A percentile compares a stretch with the other conserved stretches of the same genome.
Conservation (phyloP, 92 coral and sea anemone species). For the Parazoanthus darwini region DNA sequence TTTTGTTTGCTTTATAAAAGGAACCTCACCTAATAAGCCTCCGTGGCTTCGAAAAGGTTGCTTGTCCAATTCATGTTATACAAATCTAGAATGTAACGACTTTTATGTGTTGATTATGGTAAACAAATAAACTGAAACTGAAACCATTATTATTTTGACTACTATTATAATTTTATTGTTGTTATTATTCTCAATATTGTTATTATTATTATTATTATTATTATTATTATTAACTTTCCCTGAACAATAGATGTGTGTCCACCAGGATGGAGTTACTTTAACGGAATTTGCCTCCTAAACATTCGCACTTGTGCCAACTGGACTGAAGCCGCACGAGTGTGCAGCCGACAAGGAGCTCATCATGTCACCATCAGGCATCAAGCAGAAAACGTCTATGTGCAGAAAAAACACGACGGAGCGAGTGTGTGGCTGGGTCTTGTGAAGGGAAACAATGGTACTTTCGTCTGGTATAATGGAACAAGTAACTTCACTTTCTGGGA, state of each 20-base stretch:
- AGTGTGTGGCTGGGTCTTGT: slow-evolving; percentile 6
- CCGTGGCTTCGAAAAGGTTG: no score
- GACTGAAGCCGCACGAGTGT: background rate
- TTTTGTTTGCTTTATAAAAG: no score
- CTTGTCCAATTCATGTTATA: no score
- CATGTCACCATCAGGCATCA: background rate
- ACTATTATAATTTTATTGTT: no score
- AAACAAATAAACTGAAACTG: no score
- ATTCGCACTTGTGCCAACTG: slow-evolving; percentile 1
- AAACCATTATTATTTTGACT: no score
- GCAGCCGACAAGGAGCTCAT: slow-evolving; percentile 1
- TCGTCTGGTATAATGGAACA: slow-evolving; percentile 1
- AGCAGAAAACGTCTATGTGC: slow-evolving; percentile 13
- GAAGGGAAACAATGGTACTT: background rate
- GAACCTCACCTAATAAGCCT: no score
- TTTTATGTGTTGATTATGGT: no score
- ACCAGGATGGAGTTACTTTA: slow-evolving; percentile 26
- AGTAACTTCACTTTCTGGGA: slow-evolving; percentile 24
- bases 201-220: background rate
- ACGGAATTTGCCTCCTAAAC: background rate
- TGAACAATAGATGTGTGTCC: slow-evolving; percentile 1
- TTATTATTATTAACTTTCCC: background rate
- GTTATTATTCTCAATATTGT: no score
- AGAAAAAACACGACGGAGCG: background rate
- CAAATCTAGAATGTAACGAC: no score